Conservation (phyloP, 1,140 invertebrate species). For the Propsilocerus akamusi region DNA sequence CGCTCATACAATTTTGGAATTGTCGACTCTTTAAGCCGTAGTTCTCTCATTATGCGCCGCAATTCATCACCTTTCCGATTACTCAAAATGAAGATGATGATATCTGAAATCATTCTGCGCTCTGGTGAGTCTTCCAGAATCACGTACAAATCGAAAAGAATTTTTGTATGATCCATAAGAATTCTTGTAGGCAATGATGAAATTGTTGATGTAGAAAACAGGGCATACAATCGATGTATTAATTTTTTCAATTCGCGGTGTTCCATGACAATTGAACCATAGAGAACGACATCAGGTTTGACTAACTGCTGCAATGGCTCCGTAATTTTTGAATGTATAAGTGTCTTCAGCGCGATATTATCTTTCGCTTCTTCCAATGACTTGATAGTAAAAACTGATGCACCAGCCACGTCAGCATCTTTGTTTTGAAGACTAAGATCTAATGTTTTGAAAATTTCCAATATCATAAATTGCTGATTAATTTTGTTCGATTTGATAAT, state of each 20-base stretch:
- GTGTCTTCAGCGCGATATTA: slow-evolving; percentile 6
- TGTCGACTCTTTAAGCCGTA: slow-evolving; percentile 4
- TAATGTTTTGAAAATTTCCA: slow-evolving; percentile 13
- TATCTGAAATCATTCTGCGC: background rate
- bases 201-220: slow-evolving; percentile 12
- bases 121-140: slow-evolving; percentile 9
- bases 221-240: slow-evolving; percentile 10
- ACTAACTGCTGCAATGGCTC: slow-evolving; percentile 1
- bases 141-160: slow-evolving; percentile 14
- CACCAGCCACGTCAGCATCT: slow-evolving; percentile 6
- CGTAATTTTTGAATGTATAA: slow-evolving; percentile 8
- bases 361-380: slow-evolving; percentile 12
- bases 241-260: slow-evolving; percentile 11
- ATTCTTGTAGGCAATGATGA: slow-evolving; percentile 15
- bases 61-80: slow-evolving; percentile 14
- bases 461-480: slow-evolving; percentile 12
- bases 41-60: slow-evolving; percentile 1
- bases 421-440: slow-evolving; percentile 8
- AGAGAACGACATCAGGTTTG: slow-evolving; percentile 13
- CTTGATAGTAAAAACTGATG: slow-evolving; percentile 12
- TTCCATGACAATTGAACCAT: slow-evolving; percentile 16
- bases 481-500: slow-evolving; percentile 12
- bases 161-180: slow-evolving; percentile 11
- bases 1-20: slow-evolving; percentile 12
- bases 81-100: slow-evolving; percentile 11